Conservation (phyloP, 2,888 invertebrate species). For the Cerceris rybyensis region DNA sequence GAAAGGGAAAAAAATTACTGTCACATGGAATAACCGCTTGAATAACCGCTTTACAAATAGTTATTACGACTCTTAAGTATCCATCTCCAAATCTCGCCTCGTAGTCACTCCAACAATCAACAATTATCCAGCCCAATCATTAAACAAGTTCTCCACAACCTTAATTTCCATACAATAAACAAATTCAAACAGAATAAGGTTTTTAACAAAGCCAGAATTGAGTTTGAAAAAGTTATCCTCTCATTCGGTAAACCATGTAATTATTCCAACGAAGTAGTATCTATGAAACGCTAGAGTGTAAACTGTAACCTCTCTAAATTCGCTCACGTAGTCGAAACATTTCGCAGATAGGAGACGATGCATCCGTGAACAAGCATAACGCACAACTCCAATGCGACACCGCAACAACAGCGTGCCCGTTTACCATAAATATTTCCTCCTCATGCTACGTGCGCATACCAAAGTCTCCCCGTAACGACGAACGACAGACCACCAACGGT, state of each 20-base stretch:
- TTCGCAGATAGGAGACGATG: slow-evolving; percentile 21
- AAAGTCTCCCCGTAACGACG: slow-evolving; percentile 13
- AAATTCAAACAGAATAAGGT: too few species aligned
- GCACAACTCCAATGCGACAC: slow-evolving; percentile 17
- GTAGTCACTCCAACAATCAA: too few species aligned
- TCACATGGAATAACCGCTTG: too few species aligned
- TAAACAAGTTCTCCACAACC: too few species aligned
- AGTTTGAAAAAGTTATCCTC: not conserved
- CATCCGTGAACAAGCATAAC: slow-evolving; percentile 24
- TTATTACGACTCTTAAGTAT: too few species aligned
- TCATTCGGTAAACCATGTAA: not conserved
- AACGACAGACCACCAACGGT: not conserved
- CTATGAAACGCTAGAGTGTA: not conserved
- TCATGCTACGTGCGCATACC: slow-evolving; percentile 7
- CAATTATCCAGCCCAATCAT: too few species aligned
- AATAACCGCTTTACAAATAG: too few species aligned
- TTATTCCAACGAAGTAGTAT: not conserved
- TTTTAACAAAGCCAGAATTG: too few species aligned
- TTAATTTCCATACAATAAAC: too few species aligned
- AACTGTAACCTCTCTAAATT: not conserved
- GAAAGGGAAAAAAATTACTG: too few species aligned
- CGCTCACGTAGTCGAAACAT: slow-evolving; percentile 17
- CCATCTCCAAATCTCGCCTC: too few species aligned
- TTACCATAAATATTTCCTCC: slow-evolving; percentile 30
- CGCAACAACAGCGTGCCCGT: not conserved